Conservation (phyloP, 2,888 invertebrate genomes). For the Ashinkailepas kermadecensis region DNA sequence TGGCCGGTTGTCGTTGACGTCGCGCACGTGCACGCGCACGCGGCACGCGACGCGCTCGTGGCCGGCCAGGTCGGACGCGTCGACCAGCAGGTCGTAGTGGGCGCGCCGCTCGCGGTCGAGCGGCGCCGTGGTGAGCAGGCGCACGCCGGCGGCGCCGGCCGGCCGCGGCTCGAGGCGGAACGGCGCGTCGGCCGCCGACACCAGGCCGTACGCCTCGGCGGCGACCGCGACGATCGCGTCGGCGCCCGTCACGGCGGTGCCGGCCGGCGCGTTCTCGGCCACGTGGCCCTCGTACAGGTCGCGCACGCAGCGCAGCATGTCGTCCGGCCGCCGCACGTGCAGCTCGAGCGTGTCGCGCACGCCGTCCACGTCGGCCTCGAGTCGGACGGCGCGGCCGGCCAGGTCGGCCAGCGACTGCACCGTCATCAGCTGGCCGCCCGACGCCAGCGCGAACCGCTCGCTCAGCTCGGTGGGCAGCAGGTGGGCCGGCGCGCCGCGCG, state of each 20-base stretch:
- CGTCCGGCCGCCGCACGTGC: slow-evolving; percentile 71
- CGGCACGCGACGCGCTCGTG: slow-evolving; percentile 74
- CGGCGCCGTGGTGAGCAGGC: slow-evolving; percentile 45
- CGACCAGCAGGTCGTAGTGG: slow-evolving; percentile 64
- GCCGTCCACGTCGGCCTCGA: slow-evolving; percentile 74
- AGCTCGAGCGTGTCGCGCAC: slow-evolving; percentile 68
- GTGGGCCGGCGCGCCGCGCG: background rate
- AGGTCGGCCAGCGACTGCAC: slow-evolving; percentile 74
- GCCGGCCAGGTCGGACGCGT: slow-evolving; percentile 69
- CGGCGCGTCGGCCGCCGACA: slow-evolving; percentile 60
- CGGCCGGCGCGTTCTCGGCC: slow-evolving; percentile 65
- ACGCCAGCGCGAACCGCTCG: slow-evolving; percentile 76
- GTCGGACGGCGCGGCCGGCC: slow-evolving; percentile 69
- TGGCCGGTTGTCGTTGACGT: slow-evolving; percentile 89
- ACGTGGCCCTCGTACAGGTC: slow-evolving; percentile 55
- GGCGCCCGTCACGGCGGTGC: slow-evolving; percentile 61
- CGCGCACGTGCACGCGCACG: slow-evolving; percentile 64
- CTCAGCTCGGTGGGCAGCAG: slow-evolving; percentile 47
- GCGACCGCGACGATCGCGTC: slow-evolving; percentile 58
- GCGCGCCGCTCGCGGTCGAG: slow-evolving; percentile 69
- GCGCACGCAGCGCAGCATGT: slow-evolving; percentile 68
- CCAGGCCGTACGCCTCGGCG: slow-evolving; percentile 60
- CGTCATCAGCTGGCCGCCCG: slow-evolving; percentile 84
- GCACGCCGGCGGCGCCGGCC: slow-evolving; percentile 25
- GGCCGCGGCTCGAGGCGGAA: slow-evolving; percentile 53